These are phyloP conservation scores for Ifrita kowaldi DNA, from an alignment of 2,113 vertebrate species.

Conservation along the genomic window DNA sequence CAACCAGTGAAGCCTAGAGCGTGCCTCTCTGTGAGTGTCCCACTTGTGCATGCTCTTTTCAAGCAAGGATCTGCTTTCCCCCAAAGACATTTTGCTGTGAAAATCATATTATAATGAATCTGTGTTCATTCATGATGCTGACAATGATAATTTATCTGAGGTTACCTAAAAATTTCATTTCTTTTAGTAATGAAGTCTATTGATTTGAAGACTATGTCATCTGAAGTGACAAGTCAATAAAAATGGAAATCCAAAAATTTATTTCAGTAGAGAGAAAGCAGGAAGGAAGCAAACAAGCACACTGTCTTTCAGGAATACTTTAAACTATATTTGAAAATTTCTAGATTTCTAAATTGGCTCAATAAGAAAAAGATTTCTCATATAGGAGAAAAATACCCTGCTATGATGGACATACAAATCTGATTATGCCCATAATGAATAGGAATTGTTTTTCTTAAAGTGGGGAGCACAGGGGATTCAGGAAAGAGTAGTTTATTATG, in stretches of 20 bases:
- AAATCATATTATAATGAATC: background rate
- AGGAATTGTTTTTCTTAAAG: background rate
- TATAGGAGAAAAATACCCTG: background rate
- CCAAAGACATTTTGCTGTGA: background rate
- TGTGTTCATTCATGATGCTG: background rate
- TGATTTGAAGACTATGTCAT: background rate
- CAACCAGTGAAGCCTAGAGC: background rate
- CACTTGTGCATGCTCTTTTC: background rate
- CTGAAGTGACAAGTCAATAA: background rate
- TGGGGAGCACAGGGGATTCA: fast-evolving
- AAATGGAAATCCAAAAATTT: background rate
- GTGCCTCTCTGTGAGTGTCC: background rate
- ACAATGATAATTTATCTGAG: background rate
- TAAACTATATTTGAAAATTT: background rate
- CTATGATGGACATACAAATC: background rate
- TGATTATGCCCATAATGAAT: background rate
- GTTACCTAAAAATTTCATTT: background rate
- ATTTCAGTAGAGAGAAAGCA: background rate
- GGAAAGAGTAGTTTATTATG: background rate
- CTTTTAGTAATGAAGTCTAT: background rate
- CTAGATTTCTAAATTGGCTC: background rate
- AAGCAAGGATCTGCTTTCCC: background rate
- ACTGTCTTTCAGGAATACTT: background rate
- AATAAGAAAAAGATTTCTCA: background rate
- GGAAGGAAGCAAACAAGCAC: background rate